A percentile compares a stretch with the other conserved stretches of the same genome.
phyloP scores from a whole-genome alignment of 2,888 invertebrate genomes.

The Drosophila buzzatii region DNA sequence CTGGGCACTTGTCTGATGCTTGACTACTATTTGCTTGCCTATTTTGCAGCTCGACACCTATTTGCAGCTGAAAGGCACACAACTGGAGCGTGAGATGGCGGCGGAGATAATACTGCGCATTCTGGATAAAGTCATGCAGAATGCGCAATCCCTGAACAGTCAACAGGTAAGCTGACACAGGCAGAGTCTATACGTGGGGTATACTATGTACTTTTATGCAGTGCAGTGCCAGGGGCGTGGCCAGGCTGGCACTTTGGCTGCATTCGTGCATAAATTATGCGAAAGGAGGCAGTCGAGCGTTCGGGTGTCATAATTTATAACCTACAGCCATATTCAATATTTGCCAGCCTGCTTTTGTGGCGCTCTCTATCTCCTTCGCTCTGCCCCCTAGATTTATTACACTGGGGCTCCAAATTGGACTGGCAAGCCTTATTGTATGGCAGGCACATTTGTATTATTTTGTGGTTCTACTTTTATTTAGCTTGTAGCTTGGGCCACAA shows the following conservation, averaged over 20 bases:
- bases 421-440: conserved; percentile 6
- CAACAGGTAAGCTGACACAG: conserved; percentile 87
- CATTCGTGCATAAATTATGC: conserved; percentile 73
- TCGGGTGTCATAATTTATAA: conserved; percentile 75
- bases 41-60: conserved; percentile 84
- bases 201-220: neutral
- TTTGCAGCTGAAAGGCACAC: conserved; percentile 84
- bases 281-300: conserved; percentile 54
- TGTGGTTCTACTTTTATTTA: conserved; percentile 64
- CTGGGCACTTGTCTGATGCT: conserved; percentile 41
- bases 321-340: conserved; percentile 79
- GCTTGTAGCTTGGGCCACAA: conserved; percentile 65
- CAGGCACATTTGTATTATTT: conserved; percentile 36
- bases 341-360: conserved; percentile 61
- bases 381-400: conserved; percentile 67
- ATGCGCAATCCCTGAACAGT: conserved; percentile 89
- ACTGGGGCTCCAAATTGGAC: conserved; percentile 32
- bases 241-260: conserved; percentile 34
- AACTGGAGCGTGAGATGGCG: conserved; percentile 86
- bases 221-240: neutral
- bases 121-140: conserved; percentile 88
- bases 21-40: conserved; percentile 52
- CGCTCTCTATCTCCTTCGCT: neutral
- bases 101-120: conserved; percentile 88
- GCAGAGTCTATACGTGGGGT: neutral